A percentile compares a stretch with the other conserved stretches of the same genome.
phyloP scores from a whole-genome alignment of 2,888 invertebrate genomes.

The Trissoscelio sp. region DNA sequence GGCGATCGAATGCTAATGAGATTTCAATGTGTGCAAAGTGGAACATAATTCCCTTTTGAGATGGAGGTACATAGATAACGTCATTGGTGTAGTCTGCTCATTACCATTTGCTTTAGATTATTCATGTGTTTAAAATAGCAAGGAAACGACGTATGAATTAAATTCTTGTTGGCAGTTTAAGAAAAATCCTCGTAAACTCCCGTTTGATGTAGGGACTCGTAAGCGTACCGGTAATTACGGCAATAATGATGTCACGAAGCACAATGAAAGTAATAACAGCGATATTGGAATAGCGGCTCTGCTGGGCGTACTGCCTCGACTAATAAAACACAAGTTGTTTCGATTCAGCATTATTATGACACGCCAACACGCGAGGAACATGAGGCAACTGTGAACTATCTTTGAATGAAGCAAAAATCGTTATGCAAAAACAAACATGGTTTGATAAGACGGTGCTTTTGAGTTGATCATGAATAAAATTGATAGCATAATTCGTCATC shows the following conservation, averaged over 20 bases:
- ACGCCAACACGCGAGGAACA: conserved; percentile 76
- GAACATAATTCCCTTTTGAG: conserved; percentile 19
- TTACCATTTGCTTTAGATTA: conserved; percentile 23
- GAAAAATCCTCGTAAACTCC: conserved; percentile 2
- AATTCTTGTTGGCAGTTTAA: conserved; percentile 13
- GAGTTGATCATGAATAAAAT: not conserved
- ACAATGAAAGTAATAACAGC: conserved; percentile 68
- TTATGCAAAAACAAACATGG: conserved; percentile 35
- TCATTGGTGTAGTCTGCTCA: not conserved
- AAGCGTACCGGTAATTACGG: conserved; percentile 74
- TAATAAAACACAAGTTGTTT: conserved; percentile 77
- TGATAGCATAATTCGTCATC: not conserved
- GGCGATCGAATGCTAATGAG: conserved; percentile 34
- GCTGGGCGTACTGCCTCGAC: conserved; percentile 46
- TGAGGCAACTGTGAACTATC: conserved; percentile 70
- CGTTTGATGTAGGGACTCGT: not conserved
- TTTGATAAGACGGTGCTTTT: conserved; percentile 6
- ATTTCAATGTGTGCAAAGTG: conserved; percentile 24
- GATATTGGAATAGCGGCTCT: conserved; percentile 36
- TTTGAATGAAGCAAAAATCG: conserved; percentile 12
- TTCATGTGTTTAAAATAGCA: conserved; percentile 1
- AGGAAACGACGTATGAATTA: not conserved
- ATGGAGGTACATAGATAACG: conserved; percentile 30
- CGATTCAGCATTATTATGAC: conserved; percentile 77
- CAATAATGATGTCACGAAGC: conserved; percentile 80